These are phyloP conservation scores for Malaclemys terrapin DNA, from an alignment of 2,113 vertebrate genomes.

Conservation along the genomic window DNA sequence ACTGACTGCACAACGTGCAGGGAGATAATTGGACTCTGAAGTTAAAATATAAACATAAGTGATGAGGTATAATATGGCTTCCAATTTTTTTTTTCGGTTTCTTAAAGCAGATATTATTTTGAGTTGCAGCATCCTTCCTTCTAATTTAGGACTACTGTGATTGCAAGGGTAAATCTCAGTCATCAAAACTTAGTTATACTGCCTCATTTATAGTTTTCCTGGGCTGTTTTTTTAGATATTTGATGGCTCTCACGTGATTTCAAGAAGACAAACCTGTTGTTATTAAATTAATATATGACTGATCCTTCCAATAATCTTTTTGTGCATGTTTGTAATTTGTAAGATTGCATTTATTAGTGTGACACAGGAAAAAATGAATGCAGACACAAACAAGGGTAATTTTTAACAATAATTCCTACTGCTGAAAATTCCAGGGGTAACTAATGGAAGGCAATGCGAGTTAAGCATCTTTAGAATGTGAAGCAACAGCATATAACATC, in stretches of 20 bases:
- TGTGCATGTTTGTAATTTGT: neutral
- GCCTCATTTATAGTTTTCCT: neutral
- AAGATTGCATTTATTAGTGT: neutral
- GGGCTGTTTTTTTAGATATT: neutral
- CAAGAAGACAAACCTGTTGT: neutral
- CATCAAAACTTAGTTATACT: neutral
- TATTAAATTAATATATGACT: neutral
- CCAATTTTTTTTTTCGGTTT: neutral
- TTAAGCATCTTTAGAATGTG: neutral
- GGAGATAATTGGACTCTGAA: neutral
- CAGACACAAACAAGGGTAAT: neutral
- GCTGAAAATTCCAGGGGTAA: neutral
- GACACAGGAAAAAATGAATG: neutral
- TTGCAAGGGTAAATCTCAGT: neutral
- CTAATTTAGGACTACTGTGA: neutral
- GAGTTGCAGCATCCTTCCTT: slow-evolving; percentile 20
- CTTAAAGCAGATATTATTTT: neutral
- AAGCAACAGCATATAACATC: neutral
- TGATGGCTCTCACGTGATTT: neutral
- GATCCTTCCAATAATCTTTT: neutral
- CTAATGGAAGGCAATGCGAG: neutral
- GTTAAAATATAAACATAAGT: neutral
- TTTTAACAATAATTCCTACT: neutral
- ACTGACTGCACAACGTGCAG: neutral
- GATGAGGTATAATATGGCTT: slow-evolving; percentile 5